Percentiles rank a stretch among this genome's conserved stretches.
Conservation (phyloP, 2,797 vertebrate genomes). For the Muscicapa striata region DNA sequence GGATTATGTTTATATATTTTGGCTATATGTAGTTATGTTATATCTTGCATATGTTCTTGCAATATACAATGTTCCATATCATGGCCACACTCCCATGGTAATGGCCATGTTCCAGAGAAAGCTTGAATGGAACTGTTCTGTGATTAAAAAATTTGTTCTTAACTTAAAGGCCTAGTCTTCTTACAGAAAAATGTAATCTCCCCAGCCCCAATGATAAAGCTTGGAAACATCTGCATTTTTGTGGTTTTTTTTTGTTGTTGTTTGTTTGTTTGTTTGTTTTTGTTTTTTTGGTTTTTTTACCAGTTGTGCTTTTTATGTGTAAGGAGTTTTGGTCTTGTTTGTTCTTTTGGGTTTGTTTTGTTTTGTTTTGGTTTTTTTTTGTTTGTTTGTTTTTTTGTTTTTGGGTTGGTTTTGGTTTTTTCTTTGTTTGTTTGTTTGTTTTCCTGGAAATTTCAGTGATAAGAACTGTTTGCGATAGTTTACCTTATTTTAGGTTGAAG, state of each 20-base stretch:
- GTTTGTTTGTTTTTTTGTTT: neutral
- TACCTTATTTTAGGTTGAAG: neutral
- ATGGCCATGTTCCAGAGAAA: neutral
- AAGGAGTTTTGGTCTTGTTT: neutral
- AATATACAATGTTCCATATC: neutral
- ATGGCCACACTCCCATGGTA: neutral
- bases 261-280: neutral
- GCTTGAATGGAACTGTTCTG: neutral
- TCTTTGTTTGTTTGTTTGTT: neutral
- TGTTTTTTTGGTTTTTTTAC: fast-evolving
- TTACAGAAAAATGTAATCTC: too few species aligned
- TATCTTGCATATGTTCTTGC: neutral
- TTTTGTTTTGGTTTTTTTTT: neutral
- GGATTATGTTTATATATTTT: neutral
- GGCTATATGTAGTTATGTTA: neutral
- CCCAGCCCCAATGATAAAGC: neutral
- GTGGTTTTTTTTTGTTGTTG: neutral
- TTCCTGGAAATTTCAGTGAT: neutral
- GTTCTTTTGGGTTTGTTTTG: neutral
- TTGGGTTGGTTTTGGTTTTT: neutral
- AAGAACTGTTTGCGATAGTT: neutral
- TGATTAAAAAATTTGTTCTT: neutral
- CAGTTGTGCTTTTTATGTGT: neutral
- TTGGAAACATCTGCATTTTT: neutral
- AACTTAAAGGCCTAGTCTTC: neutral